phyloP scores from a whole-genome alignment of 2,888 invertebrate species.

The Apomyelois bistriatella region DNA sequence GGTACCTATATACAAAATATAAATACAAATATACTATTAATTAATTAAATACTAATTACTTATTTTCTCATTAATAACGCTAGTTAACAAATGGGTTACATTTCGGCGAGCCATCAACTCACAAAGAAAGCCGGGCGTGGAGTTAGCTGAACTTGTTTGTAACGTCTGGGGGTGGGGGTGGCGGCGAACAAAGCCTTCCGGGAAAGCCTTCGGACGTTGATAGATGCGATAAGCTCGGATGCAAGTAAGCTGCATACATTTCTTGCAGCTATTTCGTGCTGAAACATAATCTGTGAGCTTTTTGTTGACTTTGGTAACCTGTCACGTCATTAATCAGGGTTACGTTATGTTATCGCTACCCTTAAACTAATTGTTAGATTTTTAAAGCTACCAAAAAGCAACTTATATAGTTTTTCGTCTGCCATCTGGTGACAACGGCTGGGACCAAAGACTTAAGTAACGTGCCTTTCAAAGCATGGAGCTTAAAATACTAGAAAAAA shows the following conservation, averaged over 20 bases:
- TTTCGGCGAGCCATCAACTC: constrained; percentile 56
- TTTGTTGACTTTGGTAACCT: not conserved
- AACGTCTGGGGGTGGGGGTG: constrained; percentile 44
- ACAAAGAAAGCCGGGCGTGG: constrained; percentile 64
- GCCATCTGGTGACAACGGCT: no score
- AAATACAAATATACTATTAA: no score
- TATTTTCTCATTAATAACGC: constrained; percentile 17
- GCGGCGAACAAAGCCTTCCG: constrained; percentile 70
- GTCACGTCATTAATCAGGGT: not conserved
- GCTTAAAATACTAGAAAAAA: no score
- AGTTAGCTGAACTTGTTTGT: constrained; percentile 67
- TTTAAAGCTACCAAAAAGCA: no score
- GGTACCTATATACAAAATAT: no score
- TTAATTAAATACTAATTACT: no score
- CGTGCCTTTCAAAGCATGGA: no score
- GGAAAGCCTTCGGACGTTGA: constrained; percentile 75
- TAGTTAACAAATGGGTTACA: constrained; percentile 40
- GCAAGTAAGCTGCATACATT: constrained; percentile 33
- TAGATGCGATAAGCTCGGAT: constrained; percentile 78
- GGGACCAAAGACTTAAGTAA: no score
- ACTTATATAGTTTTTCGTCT: no score
- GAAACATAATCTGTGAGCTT: not conserved
- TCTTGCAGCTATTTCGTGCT: constrained; percentile 2
- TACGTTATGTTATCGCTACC: no score
- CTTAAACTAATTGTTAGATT: no score